phyloP scores from a whole-genome alignment of 2,113 vertebrate species.

The Crypturellus undulatus region DNA sequence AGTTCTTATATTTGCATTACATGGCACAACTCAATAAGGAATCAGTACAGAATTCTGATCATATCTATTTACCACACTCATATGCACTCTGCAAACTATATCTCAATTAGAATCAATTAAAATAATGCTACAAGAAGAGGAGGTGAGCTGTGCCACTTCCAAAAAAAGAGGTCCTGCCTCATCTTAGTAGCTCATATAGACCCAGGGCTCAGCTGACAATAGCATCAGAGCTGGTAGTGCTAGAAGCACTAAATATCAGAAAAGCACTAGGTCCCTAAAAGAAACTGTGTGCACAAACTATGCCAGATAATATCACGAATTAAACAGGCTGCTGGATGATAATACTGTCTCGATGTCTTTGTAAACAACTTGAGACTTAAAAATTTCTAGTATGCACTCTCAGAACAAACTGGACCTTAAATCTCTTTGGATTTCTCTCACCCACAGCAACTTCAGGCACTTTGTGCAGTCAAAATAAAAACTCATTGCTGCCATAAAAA shows the following conservation, averaged over 20 bases:
- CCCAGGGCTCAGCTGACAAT: too few relatives aligned
- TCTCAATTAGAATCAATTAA: slow-evolving; percentile 47
- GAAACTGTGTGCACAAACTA: background rate
- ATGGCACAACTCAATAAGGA: slow-evolving; percentile 8
- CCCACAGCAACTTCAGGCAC: background rate
- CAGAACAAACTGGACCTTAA: background rate
- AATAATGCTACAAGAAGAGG: background rate
- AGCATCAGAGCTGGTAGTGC: background rate
- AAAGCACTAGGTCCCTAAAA: background rate
- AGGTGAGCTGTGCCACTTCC: too few relatives aligned
- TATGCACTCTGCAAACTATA: slow-evolving; percentile 30
- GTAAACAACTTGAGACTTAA: background rate
- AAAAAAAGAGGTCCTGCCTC: too few relatives aligned
- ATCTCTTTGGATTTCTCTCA: background rate
- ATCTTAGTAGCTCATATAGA: too few relatives aligned
- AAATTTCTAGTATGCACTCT: background rate
- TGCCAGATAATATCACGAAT: slow-evolving; percentile 16
- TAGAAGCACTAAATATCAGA: slow-evolving; percentile 21
- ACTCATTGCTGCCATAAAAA: background rate
- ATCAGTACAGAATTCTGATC: slow-evolving; percentile 28
- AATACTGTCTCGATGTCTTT: background rate
- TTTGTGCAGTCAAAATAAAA: background rate
- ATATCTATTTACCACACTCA: slow-evolving; percentile 28
- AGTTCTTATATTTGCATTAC: background rate
- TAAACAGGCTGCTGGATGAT: background rate